Evolutionary conservation across 1,140 invertebrate species (phyloP).

Genomic region (Nasonia vitripennis): DNA sequence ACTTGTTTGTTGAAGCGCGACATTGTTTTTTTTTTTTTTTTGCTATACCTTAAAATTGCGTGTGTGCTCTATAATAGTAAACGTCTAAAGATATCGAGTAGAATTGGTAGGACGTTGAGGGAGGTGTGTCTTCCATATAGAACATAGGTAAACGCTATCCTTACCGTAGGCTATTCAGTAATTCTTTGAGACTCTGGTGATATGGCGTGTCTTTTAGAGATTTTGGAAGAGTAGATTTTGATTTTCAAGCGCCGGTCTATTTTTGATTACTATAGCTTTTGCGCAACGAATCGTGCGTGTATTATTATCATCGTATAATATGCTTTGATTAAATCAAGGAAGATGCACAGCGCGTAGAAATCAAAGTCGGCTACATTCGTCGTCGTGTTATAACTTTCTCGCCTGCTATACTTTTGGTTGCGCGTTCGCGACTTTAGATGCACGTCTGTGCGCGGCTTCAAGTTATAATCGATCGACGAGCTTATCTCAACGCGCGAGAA

Average conservation of each 20-base stretch:
- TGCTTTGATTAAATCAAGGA: too few species aligned
- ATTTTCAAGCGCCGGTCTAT: neutral
- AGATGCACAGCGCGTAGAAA: conserved; percentile 17
- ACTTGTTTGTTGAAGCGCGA: neutral
- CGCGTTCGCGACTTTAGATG: too few species aligned
- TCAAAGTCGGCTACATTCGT: conserved; percentile 23
- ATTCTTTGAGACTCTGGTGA: conserved; percentile 60
- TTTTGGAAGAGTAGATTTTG: neutral
- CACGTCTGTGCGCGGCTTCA: too few species aligned
- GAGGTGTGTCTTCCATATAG: conserved; percentile 49
- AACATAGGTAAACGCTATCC: conserved; percentile 62
- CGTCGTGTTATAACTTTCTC: neutral
- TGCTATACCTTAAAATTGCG: neutral
- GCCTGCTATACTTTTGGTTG: neutral
- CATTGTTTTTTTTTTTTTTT: conserved; percentile 30
- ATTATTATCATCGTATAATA: too few species aligned
- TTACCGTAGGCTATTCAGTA: conserved; percentile 60
- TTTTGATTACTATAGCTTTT: neutral
- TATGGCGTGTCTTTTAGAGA: conserved; percentile 58
- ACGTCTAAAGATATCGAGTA: conserved; percentile 61
- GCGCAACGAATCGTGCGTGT: neutral
- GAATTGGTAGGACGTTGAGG: conserved; percentile 48
- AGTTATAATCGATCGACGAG: neutral
- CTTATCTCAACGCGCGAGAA: neutral
- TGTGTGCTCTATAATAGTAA: conserved; percentile 54